phyloP scores from a whole-genome alignment of 2,888 invertebrate genomes.

The Melanargia galathea region DNA sequence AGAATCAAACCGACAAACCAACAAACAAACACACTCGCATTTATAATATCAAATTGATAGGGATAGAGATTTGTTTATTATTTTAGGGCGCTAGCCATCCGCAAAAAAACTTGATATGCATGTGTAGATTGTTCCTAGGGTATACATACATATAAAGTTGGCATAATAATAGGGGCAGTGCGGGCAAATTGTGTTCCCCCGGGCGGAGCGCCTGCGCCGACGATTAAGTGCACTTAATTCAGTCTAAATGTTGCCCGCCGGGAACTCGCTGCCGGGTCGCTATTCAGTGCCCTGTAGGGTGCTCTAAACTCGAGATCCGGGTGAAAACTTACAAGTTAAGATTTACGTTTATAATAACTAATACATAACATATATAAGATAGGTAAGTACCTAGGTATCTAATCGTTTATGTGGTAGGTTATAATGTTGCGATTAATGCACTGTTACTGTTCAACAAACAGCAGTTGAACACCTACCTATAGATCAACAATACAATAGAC shows the following conservation, averaged over 20 bases:
- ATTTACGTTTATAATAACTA: not conserved
- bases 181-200: constrained; percentile 53
- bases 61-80: not conserved
- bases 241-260: constrained; percentile 68
- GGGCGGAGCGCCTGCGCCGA: constrained; percentile 65
- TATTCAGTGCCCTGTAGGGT: constrained; percentile 34
- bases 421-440: no score
- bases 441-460: no score
- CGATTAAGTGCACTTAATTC: constrained; percentile 78
- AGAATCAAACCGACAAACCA: no score
- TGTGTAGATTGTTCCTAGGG: not conserved
- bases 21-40: no score
- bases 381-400: no score
- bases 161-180: constrained; percentile 42
- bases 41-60: no score
- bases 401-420: not conserved
- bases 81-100: not conserved
- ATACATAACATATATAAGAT: no score
- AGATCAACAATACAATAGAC: no score
- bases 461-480: no score
- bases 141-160: constrained; percentile 35
- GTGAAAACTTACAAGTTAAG: not conserved
- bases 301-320: not conserved
- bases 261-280: constrained; percentile 38
- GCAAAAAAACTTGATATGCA: constrained; percentile 11